phyloP scores from a whole-genome alignment of 2,113 vertebrate genomes.

The Emydocephalus ijimae region DNA sequence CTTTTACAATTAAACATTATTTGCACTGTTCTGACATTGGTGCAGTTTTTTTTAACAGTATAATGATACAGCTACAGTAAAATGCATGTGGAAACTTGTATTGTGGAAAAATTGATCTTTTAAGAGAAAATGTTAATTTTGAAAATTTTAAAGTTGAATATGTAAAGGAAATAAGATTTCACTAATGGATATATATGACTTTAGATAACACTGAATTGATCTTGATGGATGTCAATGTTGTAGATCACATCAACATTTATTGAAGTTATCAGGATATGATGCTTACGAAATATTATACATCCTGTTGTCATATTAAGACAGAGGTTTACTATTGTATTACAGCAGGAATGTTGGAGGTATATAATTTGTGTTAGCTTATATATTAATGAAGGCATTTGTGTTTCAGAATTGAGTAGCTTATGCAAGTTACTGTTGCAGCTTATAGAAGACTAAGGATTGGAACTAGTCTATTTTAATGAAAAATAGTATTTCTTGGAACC shows the following conservation, averaged over 20 bases:
- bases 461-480: neutral
- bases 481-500: neutral
- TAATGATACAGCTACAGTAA: conserved; percentile 64
- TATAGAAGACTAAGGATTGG: neutral
- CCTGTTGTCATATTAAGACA: conserved; percentile 60
- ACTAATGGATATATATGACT: conserved; percentile 64
- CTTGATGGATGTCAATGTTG: conserved; percentile 65
- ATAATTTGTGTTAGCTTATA: conserved; percentile 36
- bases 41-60: conserved; percentile 83
- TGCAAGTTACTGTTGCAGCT: neutral
- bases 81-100: conserved; percentile 75
- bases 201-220: conserved; percentile 62
- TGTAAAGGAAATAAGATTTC: conserved; percentile 41
- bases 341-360: neutral
- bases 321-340: conserved; percentile 8
- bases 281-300: conserved; percentile 57
- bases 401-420: conserved; percentile 39
- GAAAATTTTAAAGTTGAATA: conserved; percentile 65
- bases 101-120: conserved; percentile 66
- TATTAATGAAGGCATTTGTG: neutral
- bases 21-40: conserved; percentile 84
- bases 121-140: conserved; percentile 64
- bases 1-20: conserved; percentile 83
- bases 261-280: conserved; percentile 63
- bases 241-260: conserved; percentile 64